A percentile compares a stretch with the other conserved stretches of the same genome.
Evolutionary conservation across 1,140 invertebrate species (phyloP).

Genomic region (Ceratitis capitata): DNA sequence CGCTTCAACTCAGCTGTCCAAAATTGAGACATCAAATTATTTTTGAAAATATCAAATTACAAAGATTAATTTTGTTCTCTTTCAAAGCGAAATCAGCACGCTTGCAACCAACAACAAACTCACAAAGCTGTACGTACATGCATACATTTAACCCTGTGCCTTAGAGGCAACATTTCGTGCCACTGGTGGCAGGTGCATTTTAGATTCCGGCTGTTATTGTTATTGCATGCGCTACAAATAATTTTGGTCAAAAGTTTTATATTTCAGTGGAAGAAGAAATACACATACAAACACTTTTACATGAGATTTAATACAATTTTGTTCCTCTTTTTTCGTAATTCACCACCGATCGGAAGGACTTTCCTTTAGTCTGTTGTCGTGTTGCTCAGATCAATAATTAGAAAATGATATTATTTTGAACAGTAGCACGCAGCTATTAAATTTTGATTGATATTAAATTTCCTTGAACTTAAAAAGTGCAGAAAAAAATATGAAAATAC

Average conservation of each 20-base stretch:
- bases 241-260: constrained; percentile 3
- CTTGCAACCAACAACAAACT: not conserved
- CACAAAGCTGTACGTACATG: not conserved
- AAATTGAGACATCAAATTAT: constrained; percentile 28
- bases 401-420: not conserved
- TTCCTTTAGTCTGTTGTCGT: not conserved
- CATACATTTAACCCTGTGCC: not conserved
- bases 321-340: not conserved
- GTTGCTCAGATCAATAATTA: not conserved
- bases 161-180: not conserved
- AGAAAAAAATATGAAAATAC: not conserved
- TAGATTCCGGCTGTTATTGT: not conserved
- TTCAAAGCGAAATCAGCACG: not conserved
- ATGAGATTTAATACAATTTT: not conserved
- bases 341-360: no score
- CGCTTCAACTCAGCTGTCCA: not conserved
- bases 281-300: not conserved
- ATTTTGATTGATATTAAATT: not conserved
- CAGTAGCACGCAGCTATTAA: constrained; percentile 26
- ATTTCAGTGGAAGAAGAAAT: not conserved
- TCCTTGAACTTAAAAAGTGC: not conserved
- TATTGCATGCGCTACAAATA: not conserved
- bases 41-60: not conserved
- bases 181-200: constrained; percentile 1
- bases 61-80: not conserved